Conservation (phyloP, 2,797 vertebrate genomes). For the Gallinago solitaria region DNA sequence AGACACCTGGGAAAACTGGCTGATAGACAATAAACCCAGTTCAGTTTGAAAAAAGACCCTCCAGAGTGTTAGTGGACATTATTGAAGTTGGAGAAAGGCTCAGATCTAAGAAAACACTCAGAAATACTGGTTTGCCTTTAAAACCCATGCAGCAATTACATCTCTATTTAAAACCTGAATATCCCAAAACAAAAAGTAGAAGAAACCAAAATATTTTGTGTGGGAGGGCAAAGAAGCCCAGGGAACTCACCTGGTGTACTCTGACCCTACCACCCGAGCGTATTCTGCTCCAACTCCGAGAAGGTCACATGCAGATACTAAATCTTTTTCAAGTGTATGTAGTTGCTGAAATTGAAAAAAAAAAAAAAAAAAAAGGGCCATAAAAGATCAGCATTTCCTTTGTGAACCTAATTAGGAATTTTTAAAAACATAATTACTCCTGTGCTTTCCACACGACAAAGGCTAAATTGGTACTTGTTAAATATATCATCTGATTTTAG, state of each 20-base stretch:
- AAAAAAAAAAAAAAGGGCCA: no score
- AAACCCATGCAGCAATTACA: background rate
- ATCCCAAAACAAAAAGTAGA: fast-evolving
- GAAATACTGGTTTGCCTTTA: background rate
- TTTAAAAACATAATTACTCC: fast-evolving
- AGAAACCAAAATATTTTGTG: background rate
- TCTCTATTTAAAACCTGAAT: background rate
- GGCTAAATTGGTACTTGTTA: background rate
- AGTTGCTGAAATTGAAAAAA: slow-evolving; percentile 85
- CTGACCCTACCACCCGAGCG: slow-evolving; percentile 94
- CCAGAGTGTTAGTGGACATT: background rate
- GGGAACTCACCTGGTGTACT: slow-evolving; percentile 90
- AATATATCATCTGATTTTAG: background rate
- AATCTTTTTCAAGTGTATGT: slow-evolving; percentile 96
- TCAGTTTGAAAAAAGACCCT: background rate
- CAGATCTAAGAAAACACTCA: background rate
- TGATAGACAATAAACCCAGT: background rate
- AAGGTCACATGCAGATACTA: slow-evolving; percentile 96
- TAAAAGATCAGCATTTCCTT: background rate
- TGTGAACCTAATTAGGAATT: fast-evolving
- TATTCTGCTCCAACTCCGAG: slow-evolving; percentile 97
- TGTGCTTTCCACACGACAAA: fast-evolving
- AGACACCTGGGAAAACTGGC: background rate
- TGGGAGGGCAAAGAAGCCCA: fast-evolving
- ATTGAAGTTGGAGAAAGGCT: background rate